phyloP scores from a whole-genome alignment of 1,140 invertebrate genomes.

The Drosophila truncata region DNA sequence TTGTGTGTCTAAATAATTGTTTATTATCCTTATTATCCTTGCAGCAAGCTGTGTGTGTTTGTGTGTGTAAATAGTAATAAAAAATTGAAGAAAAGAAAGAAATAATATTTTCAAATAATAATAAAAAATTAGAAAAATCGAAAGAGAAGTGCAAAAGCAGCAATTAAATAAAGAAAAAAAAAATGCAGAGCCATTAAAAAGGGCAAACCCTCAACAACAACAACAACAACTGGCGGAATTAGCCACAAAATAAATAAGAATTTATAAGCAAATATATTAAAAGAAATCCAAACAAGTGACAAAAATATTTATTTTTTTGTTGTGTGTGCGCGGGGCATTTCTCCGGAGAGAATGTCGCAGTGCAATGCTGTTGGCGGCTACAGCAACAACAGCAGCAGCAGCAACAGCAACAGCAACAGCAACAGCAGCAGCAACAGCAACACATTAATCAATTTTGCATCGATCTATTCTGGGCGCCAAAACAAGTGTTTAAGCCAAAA shows the following conservation, averaged over 20 bases:
- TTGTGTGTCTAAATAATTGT: conserved; percentile 1
- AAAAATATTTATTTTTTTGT: conserved; percentile 16
- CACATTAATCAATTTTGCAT: conserved; percentile 22
- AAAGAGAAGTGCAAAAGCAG: conserved; percentile 3
- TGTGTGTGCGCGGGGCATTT: conserved; percentile 30
- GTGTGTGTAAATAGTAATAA: conserved; percentile 64
- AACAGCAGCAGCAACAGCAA: conserved; percentile 27
- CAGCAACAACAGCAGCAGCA: conserved; percentile 33
- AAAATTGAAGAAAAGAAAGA: conserved; percentile 9
- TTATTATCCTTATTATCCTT: conserved; percentile 4
- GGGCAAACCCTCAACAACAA: not conserved
- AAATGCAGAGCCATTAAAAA: conserved; percentile 20
- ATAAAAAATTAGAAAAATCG: conserved; percentile 8
- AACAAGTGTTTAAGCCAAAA: conserved; percentile 84
- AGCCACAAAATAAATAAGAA: conserved; percentile 17
- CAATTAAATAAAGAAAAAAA: not conserved
- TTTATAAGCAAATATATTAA: not conserved
- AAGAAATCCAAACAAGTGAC: not conserved
- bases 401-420: conserved; percentile 46
- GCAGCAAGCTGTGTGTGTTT: conserved; percentile 50
- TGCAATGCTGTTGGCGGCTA: conserved; percentile 66
- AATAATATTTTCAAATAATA: conserved; percentile 29
- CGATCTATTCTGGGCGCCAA: conserved; percentile 68
- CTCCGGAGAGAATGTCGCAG: conserved; percentile 66
- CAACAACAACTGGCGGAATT: conserved; percentile 12